Evolutionary conservation across 2,888 invertebrate genomes (phyloP).

Genomic region (Cataglyphis altisquamis): DNA sequence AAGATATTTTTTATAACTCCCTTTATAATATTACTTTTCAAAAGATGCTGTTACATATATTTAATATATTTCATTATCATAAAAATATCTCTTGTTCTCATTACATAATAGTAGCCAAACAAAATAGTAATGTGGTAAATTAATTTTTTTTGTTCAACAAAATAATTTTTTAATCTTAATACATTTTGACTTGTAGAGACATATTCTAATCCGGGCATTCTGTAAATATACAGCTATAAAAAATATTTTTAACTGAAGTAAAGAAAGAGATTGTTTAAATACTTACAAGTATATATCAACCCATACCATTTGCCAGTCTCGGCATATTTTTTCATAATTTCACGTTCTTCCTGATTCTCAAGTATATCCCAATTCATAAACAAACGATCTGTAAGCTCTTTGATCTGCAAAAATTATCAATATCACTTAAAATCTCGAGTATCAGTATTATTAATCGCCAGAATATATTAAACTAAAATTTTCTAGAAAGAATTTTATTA

Average conservation of each 20-base stretch:
- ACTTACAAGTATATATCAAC: slow-evolving; percentile 16
- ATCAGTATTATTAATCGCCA: background rate
- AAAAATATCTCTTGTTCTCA: background rate
- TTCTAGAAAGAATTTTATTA: background rate
- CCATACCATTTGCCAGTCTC: slow-evolving; percentile 20
- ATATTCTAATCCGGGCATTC: background rate
- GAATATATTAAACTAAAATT: background rate
- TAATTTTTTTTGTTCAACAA: background rate
- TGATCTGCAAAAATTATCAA: slow-evolving; percentile 32
- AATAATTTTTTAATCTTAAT: background rate
- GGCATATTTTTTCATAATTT: slow-evolving; percentile 20
- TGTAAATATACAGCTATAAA: background rate
- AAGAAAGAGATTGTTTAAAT: background rate
- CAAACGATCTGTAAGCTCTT: slow-evolving; percentile 30
- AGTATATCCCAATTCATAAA: slow-evolving; percentile 25
- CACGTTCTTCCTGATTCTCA: background rate
- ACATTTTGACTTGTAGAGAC: background rate
- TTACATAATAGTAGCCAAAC: background rate
- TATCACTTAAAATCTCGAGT: background rate
- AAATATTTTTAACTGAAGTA: background rate
- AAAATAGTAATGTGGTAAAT: background rate
- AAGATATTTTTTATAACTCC: background rate
- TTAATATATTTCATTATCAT: background rate
- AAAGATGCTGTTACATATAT: background rate
- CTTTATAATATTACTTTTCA: background rate